A percentile compares a stretch with the other conserved stretches of the same genome.
Conservation (phyloP, 2,797 vertebrate species). For the Pantherophis vulpinus region DNA sequence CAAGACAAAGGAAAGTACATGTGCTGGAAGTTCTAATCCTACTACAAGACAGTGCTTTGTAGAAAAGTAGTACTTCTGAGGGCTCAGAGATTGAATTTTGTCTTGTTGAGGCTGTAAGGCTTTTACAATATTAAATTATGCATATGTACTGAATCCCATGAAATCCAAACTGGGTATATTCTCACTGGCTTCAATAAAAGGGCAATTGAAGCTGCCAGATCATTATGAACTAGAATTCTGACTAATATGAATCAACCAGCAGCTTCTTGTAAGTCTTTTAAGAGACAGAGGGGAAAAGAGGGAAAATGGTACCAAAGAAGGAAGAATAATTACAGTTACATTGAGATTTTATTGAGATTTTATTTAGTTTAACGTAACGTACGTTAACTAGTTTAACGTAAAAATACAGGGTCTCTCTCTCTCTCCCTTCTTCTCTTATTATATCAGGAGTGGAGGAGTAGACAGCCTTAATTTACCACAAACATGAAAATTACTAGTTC, state of each 20-base stretch:
- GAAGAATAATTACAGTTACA: background rate
- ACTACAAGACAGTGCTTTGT: background rate
- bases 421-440: background rate
- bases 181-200: background rate
- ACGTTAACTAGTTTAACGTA: background rate
- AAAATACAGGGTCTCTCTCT: background rate
- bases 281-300: background rate
- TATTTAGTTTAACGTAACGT: no score
- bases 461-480: background rate
- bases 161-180: slow-evolving; percentile 1
- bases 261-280: background rate
- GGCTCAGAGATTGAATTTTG: slow-evolving; percentile 1
- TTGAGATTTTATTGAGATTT: background rate
- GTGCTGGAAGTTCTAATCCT: background rate
- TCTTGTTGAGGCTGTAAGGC: background rate
- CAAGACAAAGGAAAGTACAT: background rate
- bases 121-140: slow-evolving; percentile 7
- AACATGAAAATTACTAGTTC: background rate
- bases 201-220: background rate
- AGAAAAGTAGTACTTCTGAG: background rate
- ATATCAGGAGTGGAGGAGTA: background rate
- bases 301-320: background rate
- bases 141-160: background rate
- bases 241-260: background rate
- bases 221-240: background rate